phyloP scores from a whole-genome alignment of 2,888 invertebrate genomes.

The Leptopilina myrica region DNA sequence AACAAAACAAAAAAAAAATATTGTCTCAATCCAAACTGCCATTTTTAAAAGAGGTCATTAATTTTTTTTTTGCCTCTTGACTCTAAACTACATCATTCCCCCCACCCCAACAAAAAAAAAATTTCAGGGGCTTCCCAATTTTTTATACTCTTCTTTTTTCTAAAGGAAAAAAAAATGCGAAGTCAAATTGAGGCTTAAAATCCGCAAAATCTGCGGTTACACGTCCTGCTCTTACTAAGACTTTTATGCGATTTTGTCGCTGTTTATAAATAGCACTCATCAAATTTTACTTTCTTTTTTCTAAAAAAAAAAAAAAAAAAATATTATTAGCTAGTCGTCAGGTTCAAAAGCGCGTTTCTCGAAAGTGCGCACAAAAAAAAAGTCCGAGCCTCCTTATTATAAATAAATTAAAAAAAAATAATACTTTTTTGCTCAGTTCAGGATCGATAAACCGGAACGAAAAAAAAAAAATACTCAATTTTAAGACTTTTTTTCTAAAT shows the following conservation, averaged over 20 bases:
- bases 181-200: constrained; percentile 46
- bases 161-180: background rate
- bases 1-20: constrained; percentile 29
- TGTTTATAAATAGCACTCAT: constrained; percentile 56
- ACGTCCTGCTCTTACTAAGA: constrained; percentile 52
- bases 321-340: constrained; percentile 63
- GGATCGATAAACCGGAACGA: constrained; percentile 38
- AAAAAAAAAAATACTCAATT: constrained; percentile 32
- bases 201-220: constrained; percentile 31
- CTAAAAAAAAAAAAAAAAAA: constrained; percentile 56
- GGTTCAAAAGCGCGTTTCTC: constrained; percentile 35
- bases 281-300: too few relatives aligned
- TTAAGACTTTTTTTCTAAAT: background rate
- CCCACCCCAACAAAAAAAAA: too few relatives aligned
- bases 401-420: background rate
- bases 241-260: constrained; percentile 55
- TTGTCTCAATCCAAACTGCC: constrained; percentile 63
- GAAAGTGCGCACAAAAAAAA: constrained; percentile 45
- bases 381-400: constrained; percentile 14
- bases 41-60: constrained; percentile 67
- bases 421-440: constrained; percentile 39
- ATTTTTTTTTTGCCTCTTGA: constrained; percentile 44
- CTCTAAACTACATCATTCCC: too few relatives aligned
- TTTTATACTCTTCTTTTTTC: constrained; percentile 54
- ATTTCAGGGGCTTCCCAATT: constrained; percentile 64